These are phyloP conservation scores for Zootermopsis nevadensis DNA, from an alignment of 2,888 invertebrate species.

Conservation along the genomic window DNA sequence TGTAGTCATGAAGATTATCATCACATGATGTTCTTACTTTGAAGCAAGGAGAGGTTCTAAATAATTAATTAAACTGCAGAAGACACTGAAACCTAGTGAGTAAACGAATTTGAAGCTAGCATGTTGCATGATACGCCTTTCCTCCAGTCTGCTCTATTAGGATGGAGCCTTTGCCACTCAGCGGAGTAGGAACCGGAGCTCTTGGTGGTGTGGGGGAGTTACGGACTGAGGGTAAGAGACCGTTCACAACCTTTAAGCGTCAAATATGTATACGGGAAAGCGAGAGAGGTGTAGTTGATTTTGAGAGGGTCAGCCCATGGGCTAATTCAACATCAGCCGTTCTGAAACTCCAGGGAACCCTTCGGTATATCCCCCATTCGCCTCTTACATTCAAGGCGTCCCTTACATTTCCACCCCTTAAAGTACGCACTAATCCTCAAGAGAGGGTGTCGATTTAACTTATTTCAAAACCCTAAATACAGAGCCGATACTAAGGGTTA, in stretches of 20 bases:
- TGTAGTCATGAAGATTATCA: no score
- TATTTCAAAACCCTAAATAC: background rate
- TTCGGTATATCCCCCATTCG: conserved; percentile 2
- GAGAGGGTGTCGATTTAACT: conserved; percentile 24
- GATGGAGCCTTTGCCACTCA: background rate
- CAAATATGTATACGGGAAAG: conserved; percentile 4
- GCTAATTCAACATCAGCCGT: conserved; percentile 22
- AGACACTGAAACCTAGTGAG: background rate
- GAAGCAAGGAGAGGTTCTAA: background rate
- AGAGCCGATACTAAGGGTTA: background rate
- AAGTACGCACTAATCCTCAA: conserved; percentile 29
- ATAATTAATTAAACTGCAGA: conserved; percentile 1
- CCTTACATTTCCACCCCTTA: conserved; percentile 30
- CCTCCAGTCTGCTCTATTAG: background rate
- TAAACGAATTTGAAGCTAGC: background rate
- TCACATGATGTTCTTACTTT: no score
- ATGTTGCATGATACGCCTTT: background rate
- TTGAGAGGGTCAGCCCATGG: conserved; percentile 10
- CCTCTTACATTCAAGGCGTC: background rate
- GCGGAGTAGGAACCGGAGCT: background rate
- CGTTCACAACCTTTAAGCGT: background rate
- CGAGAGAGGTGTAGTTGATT: background rate
- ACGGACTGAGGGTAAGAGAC: background rate
- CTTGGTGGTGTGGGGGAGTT: background rate
- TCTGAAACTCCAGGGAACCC: background rate